Percentiles rank a stretch among this genome's conserved stretches.
These are phyloP conservation scores for Liodrosophila aerea DNA, from an alignment of 2,888 invertebrate genomes.

Conservation along the genomic window DNA sequence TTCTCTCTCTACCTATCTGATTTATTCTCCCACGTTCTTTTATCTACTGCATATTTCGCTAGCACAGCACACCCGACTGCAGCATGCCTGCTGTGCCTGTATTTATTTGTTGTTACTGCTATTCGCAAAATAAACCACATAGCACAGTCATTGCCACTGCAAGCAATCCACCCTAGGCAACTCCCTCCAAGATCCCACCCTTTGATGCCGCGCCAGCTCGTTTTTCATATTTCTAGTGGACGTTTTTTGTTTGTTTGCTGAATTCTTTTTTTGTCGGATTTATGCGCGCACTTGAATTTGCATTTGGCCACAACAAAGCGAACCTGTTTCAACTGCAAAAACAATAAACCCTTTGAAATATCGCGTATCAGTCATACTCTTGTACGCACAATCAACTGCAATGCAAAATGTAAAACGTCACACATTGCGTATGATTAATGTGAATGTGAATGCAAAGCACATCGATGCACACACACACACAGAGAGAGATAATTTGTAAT, in stretches of 20 bases:
- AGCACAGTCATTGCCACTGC: constrained; percentile 53
- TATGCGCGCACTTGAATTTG: constrained; percentile 74
- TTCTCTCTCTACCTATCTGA: too few relatives aligned
- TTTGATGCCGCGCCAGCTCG: constrained; percentile 10
- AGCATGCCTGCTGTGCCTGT: constrained; percentile 13
- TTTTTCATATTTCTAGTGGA: constrained; percentile 34
- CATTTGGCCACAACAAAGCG: constrained; percentile 65
- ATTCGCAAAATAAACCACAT: constrained; percentile 65
- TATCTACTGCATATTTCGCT: too few relatives aligned
- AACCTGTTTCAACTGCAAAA: not conserved
- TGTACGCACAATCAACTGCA: constrained; percentile 11
- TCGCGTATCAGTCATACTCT: too few relatives aligned
- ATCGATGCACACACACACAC: not conserved
- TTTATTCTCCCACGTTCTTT: too few relatives aligned
- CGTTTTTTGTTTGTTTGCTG: constrained; percentile 31
- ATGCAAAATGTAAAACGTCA: constrained; percentile 42
- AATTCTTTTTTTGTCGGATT: constrained; percentile 67
- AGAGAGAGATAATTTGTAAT: not conserved
- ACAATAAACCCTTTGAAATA: too few relatives aligned
- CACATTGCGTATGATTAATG: constrained; percentile 55
- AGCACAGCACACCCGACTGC: too few relatives aligned
- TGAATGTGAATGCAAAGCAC: constrained; percentile 38
- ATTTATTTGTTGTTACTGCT: constrained; percentile 4
- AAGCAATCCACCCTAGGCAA: too few relatives aligned
- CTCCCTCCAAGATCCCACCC: constrained; percentile 4